Evolutionary conservation across 2,113 vertebrate genomes (phyloP).

Genomic region (Eidolon helvum): DNA sequence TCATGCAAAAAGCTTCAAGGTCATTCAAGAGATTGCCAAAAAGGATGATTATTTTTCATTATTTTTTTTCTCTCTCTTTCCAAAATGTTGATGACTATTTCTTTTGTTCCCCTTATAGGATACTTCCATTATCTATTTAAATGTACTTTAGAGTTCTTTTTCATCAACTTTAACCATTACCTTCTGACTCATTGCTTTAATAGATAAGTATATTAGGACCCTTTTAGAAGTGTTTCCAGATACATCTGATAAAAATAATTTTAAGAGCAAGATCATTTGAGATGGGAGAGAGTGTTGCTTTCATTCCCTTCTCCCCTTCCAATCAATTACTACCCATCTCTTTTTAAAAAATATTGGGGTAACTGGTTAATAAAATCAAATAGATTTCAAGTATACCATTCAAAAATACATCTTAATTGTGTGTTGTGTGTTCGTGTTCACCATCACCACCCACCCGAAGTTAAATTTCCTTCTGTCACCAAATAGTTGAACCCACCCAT

Average conservation of each 20-base stretch:
- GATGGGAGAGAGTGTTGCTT: background rate
- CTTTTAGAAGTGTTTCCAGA: background rate
- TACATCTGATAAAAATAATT: background rate
- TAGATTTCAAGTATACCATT: too few relatives aligned
- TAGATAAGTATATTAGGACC: background rate
- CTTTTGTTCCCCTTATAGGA: background rate
- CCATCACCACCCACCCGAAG: too few relatives aligned
- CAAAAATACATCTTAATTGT: too few relatives aligned
- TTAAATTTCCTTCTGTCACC: too few relatives aligned
- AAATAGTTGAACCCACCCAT: background rate
- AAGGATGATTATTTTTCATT: background rate
- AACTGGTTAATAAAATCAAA: too few relatives aligned
- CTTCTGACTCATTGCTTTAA: background rate
- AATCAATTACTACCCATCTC: background rate
- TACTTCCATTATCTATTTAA: background rate
- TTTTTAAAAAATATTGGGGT: too few relatives aligned
- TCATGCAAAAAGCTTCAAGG: background rate
- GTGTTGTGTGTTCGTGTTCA: too few relatives aligned
- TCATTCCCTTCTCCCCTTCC: background rate
- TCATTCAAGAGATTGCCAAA: background rate
- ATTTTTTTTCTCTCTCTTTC: background rate
- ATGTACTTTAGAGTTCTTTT: background rate
- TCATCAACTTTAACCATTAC: background rate
- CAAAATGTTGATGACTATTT: background rate
- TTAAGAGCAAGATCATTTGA: background rate